A percentile compares a stretch with the other conserved stretches of the same genome.
Conservation (phyloP, 2,797 vertebrate genomes). For the Chiropotes sagulatus region DNA sequence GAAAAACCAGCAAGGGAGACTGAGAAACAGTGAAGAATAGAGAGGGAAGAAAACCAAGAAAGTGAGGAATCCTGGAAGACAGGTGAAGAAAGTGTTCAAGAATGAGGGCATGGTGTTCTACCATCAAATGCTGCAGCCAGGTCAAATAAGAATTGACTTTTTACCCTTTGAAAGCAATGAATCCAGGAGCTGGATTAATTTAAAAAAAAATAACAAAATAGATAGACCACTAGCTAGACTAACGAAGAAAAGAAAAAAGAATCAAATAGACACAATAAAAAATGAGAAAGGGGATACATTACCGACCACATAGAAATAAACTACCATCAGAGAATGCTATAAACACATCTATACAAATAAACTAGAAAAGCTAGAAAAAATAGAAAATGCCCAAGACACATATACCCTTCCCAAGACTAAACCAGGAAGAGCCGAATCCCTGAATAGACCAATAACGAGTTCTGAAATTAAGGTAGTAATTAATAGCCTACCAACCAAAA, state of each 20-base stretch:
- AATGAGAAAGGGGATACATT: too few species aligned
- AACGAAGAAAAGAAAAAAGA: neutral
- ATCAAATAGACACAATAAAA: neutral
- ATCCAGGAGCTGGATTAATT: neutral
- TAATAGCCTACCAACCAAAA: neutral
- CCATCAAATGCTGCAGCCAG: neutral
- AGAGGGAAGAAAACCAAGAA: neutral
- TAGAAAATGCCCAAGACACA: neutral
- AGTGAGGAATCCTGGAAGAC: neutral
- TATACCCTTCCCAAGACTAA: neutral
- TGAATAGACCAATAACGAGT: neutral
- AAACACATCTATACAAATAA: neutral
- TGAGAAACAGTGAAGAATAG: neutral
- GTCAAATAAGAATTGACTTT: neutral
- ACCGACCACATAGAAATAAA: neutral
- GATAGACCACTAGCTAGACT: neutral
- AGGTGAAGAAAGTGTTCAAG: neutral
- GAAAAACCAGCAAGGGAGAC: neutral
- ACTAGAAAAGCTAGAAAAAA: neutral
- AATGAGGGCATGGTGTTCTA: neutral
- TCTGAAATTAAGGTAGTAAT: neutral
- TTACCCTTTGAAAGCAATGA: neutral
- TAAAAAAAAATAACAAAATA: neutral
- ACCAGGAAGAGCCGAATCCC: neutral
- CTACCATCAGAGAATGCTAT: neutral